Evolutionary conservation across 2,113 vertebrate genomes (phyloP), one percentile per base, ranked within the genome.

Genomic region (Chroicocephalus ridibundus): DNA sequence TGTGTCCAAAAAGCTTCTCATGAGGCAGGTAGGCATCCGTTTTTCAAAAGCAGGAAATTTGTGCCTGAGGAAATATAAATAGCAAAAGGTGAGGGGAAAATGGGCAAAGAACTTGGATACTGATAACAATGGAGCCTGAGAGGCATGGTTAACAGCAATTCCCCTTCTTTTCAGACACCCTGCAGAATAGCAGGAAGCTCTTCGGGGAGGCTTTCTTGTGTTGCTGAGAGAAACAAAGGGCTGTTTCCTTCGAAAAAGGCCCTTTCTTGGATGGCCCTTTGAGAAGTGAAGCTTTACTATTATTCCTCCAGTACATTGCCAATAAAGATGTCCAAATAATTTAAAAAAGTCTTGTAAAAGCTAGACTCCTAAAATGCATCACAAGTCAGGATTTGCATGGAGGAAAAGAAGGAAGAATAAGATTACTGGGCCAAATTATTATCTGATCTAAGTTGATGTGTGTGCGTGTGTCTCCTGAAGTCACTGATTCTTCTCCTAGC

Each of bases 281-380:
- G 18, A 42, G 32, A 88, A 91, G 13, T 38, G n/a, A 82, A 86
- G 27, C 31, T 86, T 92, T 74, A 38, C 25, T 52, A 5, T n/a
- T 62, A 40, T 27, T 78, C 15, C 18, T 81, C 60, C 25, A 13
- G 4, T 46, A 51, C 11, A 47, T 10, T 51, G 44, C 24, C 51
- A 75, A 19, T 51, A 76, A 91, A 65, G 16, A 29, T 36, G 6
- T 7, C 11, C 9, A 71, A 68, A 65, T n/a, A 76, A 66, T 66
- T 78, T 15, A 0, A 3, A 61, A 46, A 54, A 38, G 15, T 16
- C 0, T 86, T 3, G 25, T 60, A 51, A 60, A 69, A 65, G 1
- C 40, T 60, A 64, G 11, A 11, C 14, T 60, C 13, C 40, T 57
- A 51, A 86, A 91, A 83, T 68, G 1, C 9, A 3, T 86, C 42